phyloP scores from a whole-genome alignment of 92 coral and sea anemone species.

The Phenganax subtilis region DNA sequence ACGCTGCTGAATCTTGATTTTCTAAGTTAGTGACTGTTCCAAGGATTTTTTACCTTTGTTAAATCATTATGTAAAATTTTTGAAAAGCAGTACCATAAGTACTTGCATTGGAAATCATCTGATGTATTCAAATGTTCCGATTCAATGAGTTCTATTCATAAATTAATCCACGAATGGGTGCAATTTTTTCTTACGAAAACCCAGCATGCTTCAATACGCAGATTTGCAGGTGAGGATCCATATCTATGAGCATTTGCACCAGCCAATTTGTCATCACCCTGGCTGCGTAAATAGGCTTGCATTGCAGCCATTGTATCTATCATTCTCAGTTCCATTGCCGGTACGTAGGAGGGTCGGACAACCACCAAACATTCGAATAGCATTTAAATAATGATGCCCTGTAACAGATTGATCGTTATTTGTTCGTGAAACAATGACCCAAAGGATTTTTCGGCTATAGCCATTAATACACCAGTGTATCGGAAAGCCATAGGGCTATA shows the following conservation, averaged over 20 bases:
- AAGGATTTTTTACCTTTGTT: not conserved
- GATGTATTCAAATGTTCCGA: conserved; percentile 5
- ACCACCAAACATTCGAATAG: conserved; percentile 10
- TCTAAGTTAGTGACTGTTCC: conserved; percentile 12
- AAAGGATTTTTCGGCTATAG: conserved; percentile 24
- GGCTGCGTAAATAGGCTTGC: conserved; percentile 21
- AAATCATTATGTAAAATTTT: conserved; percentile 8
- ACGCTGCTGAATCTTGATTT: conserved; percentile 7
- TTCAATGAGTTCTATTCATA: conserved; percentile 14
- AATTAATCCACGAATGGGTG: conserved; percentile 10
- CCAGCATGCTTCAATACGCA: conserved; percentile 28
- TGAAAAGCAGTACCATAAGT: conserved; percentile 13
- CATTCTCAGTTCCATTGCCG: conserved; percentile 24
- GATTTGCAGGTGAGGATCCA: conserved; percentile 36
- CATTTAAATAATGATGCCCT: not conserved
- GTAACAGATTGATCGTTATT: conserved; percentile 20
- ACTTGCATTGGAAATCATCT: conserved; percentile 6
- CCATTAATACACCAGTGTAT: conserved; percentile 11
- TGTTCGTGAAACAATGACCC: not conserved
- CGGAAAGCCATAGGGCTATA: conserved; percentile 4
- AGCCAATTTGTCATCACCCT: not conserved
- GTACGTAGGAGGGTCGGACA: conserved; percentile 24
- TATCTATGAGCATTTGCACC: conserved; percentile 21
- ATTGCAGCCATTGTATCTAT: conserved; percentile 7
- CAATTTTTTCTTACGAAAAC: not conserved